A percentile compares a stretch with the other conserved stretches of the same genome.
These are phyloP conservation scores for Notiomystis cincta DNA, from an alignment of 2,113 vertebrate species.

Conservation along the genomic window DNA sequence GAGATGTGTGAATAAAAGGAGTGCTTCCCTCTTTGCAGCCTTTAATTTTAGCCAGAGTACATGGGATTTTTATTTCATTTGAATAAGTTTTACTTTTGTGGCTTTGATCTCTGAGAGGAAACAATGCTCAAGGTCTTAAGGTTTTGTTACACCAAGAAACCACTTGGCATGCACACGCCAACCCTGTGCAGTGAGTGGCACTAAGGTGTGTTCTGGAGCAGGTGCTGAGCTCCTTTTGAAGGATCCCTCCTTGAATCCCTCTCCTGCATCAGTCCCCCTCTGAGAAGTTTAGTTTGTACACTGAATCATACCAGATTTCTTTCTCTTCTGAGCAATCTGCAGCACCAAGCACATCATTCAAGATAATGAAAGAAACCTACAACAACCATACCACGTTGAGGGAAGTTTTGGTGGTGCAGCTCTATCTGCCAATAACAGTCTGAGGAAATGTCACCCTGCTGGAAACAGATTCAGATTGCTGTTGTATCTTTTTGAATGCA, in stretches of 20 bases:
- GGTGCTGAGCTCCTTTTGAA: neutral
- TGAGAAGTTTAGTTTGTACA: neutral
- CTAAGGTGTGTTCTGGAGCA: neutral
- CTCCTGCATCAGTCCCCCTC: neutral
- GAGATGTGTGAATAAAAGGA: neutral
- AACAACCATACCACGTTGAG: neutral
- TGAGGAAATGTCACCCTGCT: neutral
- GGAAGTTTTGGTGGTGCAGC: neutral
- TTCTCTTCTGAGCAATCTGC: neutral
- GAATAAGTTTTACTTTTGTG: neutral
- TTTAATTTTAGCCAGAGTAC: neutral
- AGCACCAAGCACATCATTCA: neutral
- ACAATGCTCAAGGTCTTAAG: neutral
- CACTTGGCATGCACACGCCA: rapidly evolving
- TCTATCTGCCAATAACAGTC: neutral
- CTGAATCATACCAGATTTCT: neutral
- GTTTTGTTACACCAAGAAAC: neutral
- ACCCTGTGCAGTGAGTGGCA: neutral
- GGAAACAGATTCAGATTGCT: neutral
- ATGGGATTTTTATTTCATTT: neutral
- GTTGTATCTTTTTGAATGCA: neutral
- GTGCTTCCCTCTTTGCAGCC: neutral
- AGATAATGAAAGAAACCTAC: neutral
- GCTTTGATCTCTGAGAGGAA: neutral
- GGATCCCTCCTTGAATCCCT: neutral